Base-by-base conservation (phyloP, 1,140 invertebrate species). In the Heliconius hewitsoni region DNA sequence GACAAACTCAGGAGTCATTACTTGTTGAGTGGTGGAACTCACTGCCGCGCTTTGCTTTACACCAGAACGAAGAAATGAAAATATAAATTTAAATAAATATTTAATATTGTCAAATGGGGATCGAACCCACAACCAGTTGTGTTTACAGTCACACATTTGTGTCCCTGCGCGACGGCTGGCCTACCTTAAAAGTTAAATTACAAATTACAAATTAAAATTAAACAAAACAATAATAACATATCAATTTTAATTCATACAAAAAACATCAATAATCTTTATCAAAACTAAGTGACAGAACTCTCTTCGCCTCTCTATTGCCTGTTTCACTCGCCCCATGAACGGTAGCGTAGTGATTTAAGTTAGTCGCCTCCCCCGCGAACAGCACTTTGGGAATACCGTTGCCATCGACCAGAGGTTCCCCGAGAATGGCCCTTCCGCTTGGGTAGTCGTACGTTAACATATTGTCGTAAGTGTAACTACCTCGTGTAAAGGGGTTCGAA, bases 291-390 rank as follows among this genome's bases (percentile, higher is more conserved):
- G 71, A 78, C 60, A 89, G 57, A 11, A 92, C 23, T 80, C 93
- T 82, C 70, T 92, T 90, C 0, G 96, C 96, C 83, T 96, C 96
- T 80, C 95, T 90, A 76, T 89, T 89, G 0, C 96, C 96, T 4
- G 93, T 94, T 74, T 96, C 94, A 34, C 95, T 91, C 0, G 96
- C 96, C 11, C 96, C 96, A 86, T 96, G 96, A 5, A 96, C 96
- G 27, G 96, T 96, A 1, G 95, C 96, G 86, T 95, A 96, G 83
- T 95, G 95, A n/a, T 86, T 83, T 4, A 90, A 82, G 66, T 93
- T 83, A 0, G 95, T 94, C 1, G 95, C 95, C 84, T 95, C 95
- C 0, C 90, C 90, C 3, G 89, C 89, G 80, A 90, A 91, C 6
- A 90, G 74, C 1, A 91, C 86, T 18, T 80, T 52, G 1, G 86